Evolutionary conservation across 2,797 vertebrate species (phyloP).

Genomic region (Betta splendens): DNA sequence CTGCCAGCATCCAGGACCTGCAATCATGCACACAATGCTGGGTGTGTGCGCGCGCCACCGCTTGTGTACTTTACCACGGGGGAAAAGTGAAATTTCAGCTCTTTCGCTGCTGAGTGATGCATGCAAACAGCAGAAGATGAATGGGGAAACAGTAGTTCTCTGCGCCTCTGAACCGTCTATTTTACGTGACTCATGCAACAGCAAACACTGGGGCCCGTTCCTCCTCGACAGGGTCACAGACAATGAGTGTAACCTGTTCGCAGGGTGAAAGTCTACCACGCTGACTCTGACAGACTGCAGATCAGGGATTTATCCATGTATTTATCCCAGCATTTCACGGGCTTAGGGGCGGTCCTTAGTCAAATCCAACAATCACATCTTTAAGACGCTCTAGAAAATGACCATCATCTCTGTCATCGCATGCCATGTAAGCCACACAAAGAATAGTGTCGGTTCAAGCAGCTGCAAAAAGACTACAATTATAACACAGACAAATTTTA

Average conservation of each 20-base stretch:
- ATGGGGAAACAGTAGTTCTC: conserved; percentile 70
- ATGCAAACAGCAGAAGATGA: conserved; percentile 63
- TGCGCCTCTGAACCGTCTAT: conserved; percentile 71
- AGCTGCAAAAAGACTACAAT: conserved; percentile 70
- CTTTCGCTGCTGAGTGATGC: conserved; percentile 73
- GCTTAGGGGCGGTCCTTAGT: conserved; percentile 77
- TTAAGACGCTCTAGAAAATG: conserved; percentile 68
- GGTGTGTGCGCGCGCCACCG: conserved; percentile 43
- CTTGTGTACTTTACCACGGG: conserved; percentile 74
- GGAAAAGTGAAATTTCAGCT: conserved; percentile 78
- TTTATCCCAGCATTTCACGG: conserved; percentile 69
- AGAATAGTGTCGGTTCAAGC: conserved; percentile 72
- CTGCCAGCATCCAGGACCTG: conserved; percentile 89
- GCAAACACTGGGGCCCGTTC: conserved; percentile 68
- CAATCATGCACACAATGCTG: conserved; percentile 71
- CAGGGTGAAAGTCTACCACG: conserved; percentile 64
- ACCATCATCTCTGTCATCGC: conserved; percentile 73
- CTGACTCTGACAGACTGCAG: conserved; percentile 76
- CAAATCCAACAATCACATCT: conserved; percentile 80
- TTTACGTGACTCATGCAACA: conserved; percentile 77
- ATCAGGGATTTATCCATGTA: conserved; percentile 72
- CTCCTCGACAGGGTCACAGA: conserved; percentile 43
- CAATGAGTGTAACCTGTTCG: conserved; percentile 57
- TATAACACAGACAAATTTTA: conserved; percentile 75
- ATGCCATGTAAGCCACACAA: conserved; percentile 65